A percentile compares a stretch with the other conserved stretches of the same genome.
These are phyloP conservation scores for Xenops minutus DNA, from an alignment of 2,797 vertebrate species.

Conservation along the genomic window DNA sequence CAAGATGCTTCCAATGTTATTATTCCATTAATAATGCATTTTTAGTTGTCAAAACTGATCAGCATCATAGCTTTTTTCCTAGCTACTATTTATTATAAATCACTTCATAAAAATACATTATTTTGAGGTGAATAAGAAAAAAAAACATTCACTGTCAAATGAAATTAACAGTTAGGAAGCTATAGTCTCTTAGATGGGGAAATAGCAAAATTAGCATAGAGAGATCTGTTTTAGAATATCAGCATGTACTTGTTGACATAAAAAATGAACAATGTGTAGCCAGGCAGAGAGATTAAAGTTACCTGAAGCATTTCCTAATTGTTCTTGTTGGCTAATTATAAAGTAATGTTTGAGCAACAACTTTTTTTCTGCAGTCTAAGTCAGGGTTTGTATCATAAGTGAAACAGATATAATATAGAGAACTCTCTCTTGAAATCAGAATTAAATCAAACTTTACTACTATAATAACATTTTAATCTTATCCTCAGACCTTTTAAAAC, in stretches of 20 bases:
- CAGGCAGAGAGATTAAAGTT: constrained; percentile 64
- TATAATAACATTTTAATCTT: constrained; percentile 5
- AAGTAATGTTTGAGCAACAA: constrained; percentile 32
- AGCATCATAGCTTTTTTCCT: constrained; percentile 67
- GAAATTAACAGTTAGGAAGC: constrained; percentile 67
- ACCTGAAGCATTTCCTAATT: constrained; percentile 64
- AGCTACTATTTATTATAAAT: constrained; percentile 75
- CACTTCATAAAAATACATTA: constrained; percentile 69
- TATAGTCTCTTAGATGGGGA: constrained; percentile 51
- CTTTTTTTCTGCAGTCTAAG: not conserved
- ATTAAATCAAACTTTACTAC: not conserved
- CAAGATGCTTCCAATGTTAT: constrained; percentile 69
- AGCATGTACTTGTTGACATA: constrained; percentile 51
- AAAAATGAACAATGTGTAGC: constrained; percentile 57
- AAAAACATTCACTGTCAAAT: constrained; percentile 68
- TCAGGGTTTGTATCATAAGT: not conserved
- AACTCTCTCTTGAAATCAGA: not conserved
- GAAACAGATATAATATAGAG: constrained; percentile 10
- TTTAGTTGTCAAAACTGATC: constrained; percentile 78
- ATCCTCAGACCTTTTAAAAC: constrained; percentile 23
- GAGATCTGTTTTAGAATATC: constrained; percentile 59
- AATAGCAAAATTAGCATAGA: constrained; percentile 66
- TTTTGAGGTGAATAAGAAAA: constrained; percentile 74
- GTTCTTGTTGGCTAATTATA: constrained; percentile 63
- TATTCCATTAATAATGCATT: constrained; percentile 82